These are phyloP conservation scores for Pygmarrhopalites habei DNA, from an alignment of 1,140 invertebrate species.

Conservation along the genomic window DNA sequence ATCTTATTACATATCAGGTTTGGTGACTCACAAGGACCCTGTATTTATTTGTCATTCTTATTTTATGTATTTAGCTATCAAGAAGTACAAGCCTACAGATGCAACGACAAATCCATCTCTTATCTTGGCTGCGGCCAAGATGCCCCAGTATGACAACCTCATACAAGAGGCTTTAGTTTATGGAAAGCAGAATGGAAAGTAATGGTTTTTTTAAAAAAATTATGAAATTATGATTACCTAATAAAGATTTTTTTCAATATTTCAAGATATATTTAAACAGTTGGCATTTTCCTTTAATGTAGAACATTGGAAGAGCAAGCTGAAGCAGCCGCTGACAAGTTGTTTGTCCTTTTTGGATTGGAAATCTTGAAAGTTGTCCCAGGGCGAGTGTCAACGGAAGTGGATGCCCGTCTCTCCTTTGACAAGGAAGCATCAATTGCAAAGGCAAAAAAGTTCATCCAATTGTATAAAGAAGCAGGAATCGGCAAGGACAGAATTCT, in stretches of 20 bases:
- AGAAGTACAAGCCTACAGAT: conserved; percentile 96
- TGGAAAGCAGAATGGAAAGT: conserved; percentile 65
- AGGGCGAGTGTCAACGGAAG: conserved; percentile 95
- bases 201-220: conserved; percentile 41
- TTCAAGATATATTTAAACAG: too few relatives aligned
- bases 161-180: conserved; percentile 84
- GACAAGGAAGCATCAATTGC: conserved; percentile 82
- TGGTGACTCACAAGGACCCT: too few relatives aligned
- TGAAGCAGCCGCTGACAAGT: conserved; percentile 76
- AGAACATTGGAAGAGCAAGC: conserved; percentile 64
- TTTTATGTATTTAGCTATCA: conserved; percentile 65
- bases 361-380: conserved; percentile 98
- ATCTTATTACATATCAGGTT: too few relatives aligned
- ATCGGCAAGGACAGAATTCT: conserved; percentile 87
- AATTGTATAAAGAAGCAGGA: conserved; percentile 81
- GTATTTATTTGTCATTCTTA: too few relatives aligned
- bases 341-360: conserved; percentile 90
- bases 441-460: conserved; percentile 82
- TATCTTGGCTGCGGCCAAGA: conserved; percentile 83
- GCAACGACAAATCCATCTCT: conserved; percentile 98
- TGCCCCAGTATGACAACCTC: conserved; percentile 82
- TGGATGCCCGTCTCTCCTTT: conserved; percentile 96
- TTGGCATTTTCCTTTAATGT: too few relatives aligned
- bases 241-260: too few relatives aligned
- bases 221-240: conserved; percentile 12